These are phyloP conservation scores for Enteromius thamalakanensis DNA, from an alignment of 2,797 vertebrate genomes.

Conservation along the genomic window DNA sequence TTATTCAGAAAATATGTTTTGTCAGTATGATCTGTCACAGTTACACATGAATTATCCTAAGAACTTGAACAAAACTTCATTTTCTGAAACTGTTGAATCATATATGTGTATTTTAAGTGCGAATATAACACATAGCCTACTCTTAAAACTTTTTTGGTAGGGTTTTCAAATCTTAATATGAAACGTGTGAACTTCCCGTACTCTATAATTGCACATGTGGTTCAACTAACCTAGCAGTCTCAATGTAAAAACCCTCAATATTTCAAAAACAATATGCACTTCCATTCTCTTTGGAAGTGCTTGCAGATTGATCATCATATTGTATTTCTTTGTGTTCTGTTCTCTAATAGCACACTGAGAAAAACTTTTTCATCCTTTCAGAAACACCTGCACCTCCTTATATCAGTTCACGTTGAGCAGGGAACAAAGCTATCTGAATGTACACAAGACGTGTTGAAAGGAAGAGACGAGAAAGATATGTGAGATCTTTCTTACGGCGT, in stretches of 20 bases:
- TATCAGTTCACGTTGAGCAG: background rate
- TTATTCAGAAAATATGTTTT: background rate
- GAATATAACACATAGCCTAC: background rate
- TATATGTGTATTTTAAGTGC: background rate
- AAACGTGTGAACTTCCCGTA: background rate
- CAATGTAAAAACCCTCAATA: background rate
- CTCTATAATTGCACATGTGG: background rate
- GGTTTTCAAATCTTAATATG: background rate
- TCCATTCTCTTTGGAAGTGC: background rate
- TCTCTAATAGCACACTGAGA: background rate
- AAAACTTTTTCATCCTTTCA: background rate
- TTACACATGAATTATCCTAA: background rate
- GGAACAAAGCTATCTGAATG: conserved; percentile 29
- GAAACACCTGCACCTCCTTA: conserved; percentile 24
- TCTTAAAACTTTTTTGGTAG: background rate
- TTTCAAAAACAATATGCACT: background rate
- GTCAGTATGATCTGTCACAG: background rate
- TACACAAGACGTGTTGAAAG: conserved; percentile 15
- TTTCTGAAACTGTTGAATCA: background rate
- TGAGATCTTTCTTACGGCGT: conserved; percentile 18
- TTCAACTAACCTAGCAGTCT: background rate
- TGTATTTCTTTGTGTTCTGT: background rate
- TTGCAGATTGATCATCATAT: background rate
- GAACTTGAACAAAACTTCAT: background rate
- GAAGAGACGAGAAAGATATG: conserved; percentile 24